Evolutionary conservation across 2,113 vertebrate genomes (phyloP).

Genomic region (Caranx melampygus): DNA sequence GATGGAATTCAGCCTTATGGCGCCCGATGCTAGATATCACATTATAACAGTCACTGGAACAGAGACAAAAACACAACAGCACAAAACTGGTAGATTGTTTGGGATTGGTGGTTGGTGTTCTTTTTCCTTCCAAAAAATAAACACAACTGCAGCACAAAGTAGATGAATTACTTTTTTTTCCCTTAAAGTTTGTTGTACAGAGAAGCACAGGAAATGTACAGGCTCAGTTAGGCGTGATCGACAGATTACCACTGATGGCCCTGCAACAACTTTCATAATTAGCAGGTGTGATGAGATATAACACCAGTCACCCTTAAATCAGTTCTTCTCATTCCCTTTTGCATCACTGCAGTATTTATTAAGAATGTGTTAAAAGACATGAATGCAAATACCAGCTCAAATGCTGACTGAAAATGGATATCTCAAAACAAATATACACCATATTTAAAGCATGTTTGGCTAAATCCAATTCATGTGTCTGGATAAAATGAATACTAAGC

Average conservation of each 20-base stretch:
- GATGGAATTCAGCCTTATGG: not conserved
- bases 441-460: not conserved
- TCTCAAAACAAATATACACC: not conserved
- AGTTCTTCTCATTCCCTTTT: not conserved
- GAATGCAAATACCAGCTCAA: not conserved
- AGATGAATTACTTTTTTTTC: not conserved
- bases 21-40: not conserved
- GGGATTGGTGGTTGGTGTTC: not conserved
- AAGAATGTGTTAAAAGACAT: not conserved
- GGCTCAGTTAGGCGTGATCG: not conserved
- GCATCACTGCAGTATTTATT: conserved; percentile 1
- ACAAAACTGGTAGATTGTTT: not conserved
- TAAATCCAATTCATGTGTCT: conserved; percentile 5
- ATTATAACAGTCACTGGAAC: conserved; percentile 10
- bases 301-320: conserved; percentile 19
- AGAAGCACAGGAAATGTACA: too few species aligned
- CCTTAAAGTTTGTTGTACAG: not conserved
- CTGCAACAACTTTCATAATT: conserved; percentile 20
- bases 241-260: not conserved
- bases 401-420: not conserved
- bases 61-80: not conserved
- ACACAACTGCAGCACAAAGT: not conserved
- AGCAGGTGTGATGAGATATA: conserved; percentile 1
- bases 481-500: not conserved
- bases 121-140: not conserved